Base-by-base conservation (phyloP, 2,888 invertebrate species). In the Hyposoter didymator region DNA sequence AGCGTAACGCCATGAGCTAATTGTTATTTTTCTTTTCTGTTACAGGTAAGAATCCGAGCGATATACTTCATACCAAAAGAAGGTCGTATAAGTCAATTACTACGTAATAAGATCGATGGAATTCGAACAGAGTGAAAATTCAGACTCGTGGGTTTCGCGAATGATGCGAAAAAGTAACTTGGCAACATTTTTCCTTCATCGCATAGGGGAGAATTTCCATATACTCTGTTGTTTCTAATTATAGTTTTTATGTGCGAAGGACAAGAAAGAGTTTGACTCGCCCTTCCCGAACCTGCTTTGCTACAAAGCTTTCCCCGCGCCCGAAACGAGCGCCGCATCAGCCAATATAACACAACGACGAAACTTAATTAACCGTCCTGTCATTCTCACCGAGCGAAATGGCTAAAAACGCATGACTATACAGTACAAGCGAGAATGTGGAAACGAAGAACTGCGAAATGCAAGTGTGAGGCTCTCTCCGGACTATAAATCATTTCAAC, bases 331-430 rank as follows among this genome's bases (percentile, higher is more conserved):
- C 81, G 89, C 90, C 92, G n/a, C n/a, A 81, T 81, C 78, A 59
- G 85, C 82, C 82, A 75, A 75, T 75, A 75, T 82, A 85, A 82
- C 78, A 92, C 91, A 92, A 91, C 91, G 90, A 90, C 89, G 79
- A 88, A 85, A 91, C 91, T 93, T 93, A 93, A 93, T 93, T 93
- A 93, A 92, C 90, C 90, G 87, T 89, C 89, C 89, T 92, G 92
- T 93, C 91, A 91, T 93, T 92, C 88, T 79, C 72, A 35, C 82
- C 88, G 84, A 85, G 82, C 87, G 88, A 90, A 90, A 91, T 88
- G 88, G 88, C 88, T 91, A 90, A 92, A 92, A 92, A 92, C 86
- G 86, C 87, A 84, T 76, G 82, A 79, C 84, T 87, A n/a, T n/a
- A 86, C 90, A 87, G 91, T 93, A 91, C 92, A 92, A 70, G 74